These are phyloP conservation scores for Pseudolaguvia tuberculata DNA, from an alignment of 2,113 vertebrate species.

Conservation along the genomic window DNA sequence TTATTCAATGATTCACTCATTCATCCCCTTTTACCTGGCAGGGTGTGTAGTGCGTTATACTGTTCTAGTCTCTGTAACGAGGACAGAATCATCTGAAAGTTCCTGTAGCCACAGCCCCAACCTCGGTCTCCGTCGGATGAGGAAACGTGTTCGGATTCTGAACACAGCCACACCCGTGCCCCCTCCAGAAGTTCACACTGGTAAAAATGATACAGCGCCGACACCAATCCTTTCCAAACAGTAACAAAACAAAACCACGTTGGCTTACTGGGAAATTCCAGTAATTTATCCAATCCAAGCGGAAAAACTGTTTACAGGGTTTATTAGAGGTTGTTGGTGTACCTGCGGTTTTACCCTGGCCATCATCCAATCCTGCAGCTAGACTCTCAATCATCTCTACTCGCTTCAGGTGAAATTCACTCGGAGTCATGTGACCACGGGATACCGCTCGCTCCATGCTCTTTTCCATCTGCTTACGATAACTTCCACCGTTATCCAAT, in stretches of 20 bases:
- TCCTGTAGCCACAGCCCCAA: constrained; percentile 96
- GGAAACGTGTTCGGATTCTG: constrained; percentile 81
- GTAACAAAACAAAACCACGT: too few species aligned
- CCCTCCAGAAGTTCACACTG: constrained; percentile 70
- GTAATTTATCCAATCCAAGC: neutral
- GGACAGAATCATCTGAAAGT: constrained; percentile 93
- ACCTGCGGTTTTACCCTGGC: constrained; percentile 83
- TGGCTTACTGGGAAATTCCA: too few species aligned
- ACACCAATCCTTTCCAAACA: constrained; percentile 69
- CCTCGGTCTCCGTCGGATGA: constrained; percentile 82
- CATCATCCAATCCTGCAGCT: constrained; percentile 83
- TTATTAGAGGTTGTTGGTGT: neutral
- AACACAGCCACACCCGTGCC: constrained; percentile 80
- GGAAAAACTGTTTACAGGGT: neutral
- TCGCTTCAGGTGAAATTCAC: constrained; percentile 81
- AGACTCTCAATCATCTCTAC: constrained; percentile 85
- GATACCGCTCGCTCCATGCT: constrained; percentile 83
- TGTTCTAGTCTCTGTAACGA: constrained; percentile 71
- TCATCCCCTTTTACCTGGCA: constrained; percentile 81
- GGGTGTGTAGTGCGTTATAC: constrained; percentile 59
- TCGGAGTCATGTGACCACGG: constrained; percentile 76
- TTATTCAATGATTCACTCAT: neutral
- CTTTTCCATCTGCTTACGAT: constrained; percentile 77
- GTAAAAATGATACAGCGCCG: constrained; percentile 74
- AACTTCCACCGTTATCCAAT: constrained; percentile 82